phyloP scores from a whole-genome alignment of 2,888 invertebrate genomes.

The Portevinia maculata region DNA sequence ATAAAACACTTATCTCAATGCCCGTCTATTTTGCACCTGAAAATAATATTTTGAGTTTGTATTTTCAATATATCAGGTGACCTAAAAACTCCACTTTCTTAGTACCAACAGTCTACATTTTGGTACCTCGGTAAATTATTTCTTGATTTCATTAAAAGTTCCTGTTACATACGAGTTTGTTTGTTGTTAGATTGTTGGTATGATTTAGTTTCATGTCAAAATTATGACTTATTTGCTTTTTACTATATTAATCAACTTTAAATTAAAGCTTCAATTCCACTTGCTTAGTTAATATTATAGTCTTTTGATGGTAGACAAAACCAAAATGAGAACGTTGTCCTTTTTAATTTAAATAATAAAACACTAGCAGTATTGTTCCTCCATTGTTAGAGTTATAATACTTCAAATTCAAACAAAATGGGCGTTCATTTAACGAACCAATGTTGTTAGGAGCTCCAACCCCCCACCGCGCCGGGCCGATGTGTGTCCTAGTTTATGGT shows the following conservation, averaged over 20 bases:
- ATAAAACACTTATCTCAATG: too few relatives aligned
- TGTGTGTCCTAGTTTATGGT: slow-evolving; percentile 33
- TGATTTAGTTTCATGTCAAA: too few relatives aligned
- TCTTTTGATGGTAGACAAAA: not conserved
- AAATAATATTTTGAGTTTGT: too few relatives aligned
- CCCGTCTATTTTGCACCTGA: too few relatives aligned
- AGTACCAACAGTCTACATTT: too few relatives aligned
- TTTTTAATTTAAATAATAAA: slow-evolving; percentile 21
- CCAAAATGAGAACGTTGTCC: not conserved
- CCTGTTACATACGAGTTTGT: too few relatives aligned
- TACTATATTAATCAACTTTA: not conserved
- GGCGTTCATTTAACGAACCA: slow-evolving; percentile 27
- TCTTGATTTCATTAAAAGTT: too few relatives aligned
- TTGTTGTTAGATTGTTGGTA: too few relatives aligned
- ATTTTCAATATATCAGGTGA: too few relatives aligned
- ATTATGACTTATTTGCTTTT: too few relatives aligned
- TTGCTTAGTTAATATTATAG: not conserved
- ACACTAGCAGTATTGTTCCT: not conserved
- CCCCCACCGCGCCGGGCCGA: slow-evolving; percentile 20
- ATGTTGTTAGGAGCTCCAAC: slow-evolving; percentile 5
- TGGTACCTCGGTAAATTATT: too few relatives aligned
- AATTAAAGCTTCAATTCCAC: not conserved
- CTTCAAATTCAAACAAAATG: slow-evolving; percentile 3
- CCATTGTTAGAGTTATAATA: not conserved
- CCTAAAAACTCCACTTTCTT: too few relatives aligned